A percentile compares a stretch with the other conserved stretches of the same genome.
These are phyloP conservation scores for Athrips mouffetella DNA, from an alignment of 2,888 invertebrate species.

Conservation along the genomic window DNA sequence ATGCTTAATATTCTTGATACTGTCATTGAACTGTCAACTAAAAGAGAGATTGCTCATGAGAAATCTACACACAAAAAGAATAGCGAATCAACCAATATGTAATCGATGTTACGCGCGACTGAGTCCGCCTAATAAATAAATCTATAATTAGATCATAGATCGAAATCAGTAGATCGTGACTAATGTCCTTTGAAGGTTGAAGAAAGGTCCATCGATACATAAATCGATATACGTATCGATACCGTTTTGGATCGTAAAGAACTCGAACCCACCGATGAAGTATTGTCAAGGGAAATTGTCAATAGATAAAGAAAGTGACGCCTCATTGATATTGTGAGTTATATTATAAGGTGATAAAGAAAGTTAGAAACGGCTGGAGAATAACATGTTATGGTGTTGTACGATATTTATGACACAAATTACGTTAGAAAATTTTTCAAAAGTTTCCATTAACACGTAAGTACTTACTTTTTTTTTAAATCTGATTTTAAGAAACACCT, in stretches of 20 bases:
- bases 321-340: conserved; percentile 8
- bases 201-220: conserved; percentile 37
- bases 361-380: neutral
- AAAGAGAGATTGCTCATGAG: conserved; percentile 30
- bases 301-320: conserved; percentile 17
- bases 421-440: no score
- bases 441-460: no score
- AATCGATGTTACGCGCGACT: conserved; percentile 29
- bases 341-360: neutral
- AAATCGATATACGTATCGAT: conserved; percentile 26
- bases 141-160: conserved; percentile 24
- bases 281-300: conserved; percentile 26
- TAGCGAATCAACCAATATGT: conserved; percentile 29
- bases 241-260: conserved; percentile 65
- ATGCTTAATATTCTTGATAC: neutral
- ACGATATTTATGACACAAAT: no score
- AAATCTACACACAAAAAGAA: conserved; percentile 21
- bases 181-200: conserved; percentile 36
- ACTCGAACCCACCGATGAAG: conserved; percentile 44
- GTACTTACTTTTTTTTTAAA: no score
- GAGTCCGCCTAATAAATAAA: conserved; percentile 26
- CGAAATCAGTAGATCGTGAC: conserved; percentile 40
- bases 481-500: no score
- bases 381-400: neutral
- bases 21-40: conserved; percentile 1